Percentiles rank a stretch among this genome's conserved stretches.
phyloP scores from a whole-genome alignment of 2,797 vertebrate genomes.

The Geotria australis region DNA sequence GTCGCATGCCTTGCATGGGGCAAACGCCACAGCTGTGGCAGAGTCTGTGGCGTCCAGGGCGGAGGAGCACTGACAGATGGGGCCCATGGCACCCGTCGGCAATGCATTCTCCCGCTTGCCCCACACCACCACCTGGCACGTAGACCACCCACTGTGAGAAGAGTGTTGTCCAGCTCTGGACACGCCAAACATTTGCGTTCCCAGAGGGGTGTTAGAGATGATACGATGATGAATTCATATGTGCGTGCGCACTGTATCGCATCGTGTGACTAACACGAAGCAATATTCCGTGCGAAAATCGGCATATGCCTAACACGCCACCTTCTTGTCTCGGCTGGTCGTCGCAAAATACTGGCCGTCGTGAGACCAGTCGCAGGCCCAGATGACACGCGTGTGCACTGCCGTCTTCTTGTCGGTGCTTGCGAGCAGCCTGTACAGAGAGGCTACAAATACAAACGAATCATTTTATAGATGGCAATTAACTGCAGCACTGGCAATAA shows the following conservation, averaged over 20 bases:
- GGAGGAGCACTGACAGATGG: slow-evolving; percentile 32
- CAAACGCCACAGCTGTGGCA: slow-evolving; percentile 46
- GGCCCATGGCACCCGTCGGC: neutral
- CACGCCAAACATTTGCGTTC: too few relatives aligned
- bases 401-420: slow-evolving; percentile 42
- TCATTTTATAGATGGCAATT: too few relatives aligned
- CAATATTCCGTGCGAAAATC: too few relatives aligned
- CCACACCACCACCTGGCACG: slow-evolving; percentile 48
- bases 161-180: too few relatives aligned
- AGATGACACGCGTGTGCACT: slow-evolving; percentile 67
- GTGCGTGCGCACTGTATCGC: too few relatives aligned
- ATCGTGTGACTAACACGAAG: too few relatives aligned
- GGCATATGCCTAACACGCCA: slow-evolving; percentile 7
- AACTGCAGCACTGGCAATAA: too few relatives aligned
- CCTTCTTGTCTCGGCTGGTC: slow-evolving; percentile 82
- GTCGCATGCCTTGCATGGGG: slow-evolving; percentile 5
- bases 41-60: slow-evolving; percentile 47
- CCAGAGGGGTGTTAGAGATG: too few relatives aligned
- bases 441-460: slow-evolving; percentile 12
- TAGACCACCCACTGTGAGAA: slow-evolving; percentile 1
- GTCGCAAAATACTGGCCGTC: slow-evolving; percentile 70
- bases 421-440: slow-evolving; percentile 29
- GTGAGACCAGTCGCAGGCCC: slow-evolving; percentile 84
- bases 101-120: slow-evolving; percentile 14
- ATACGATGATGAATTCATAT: too few relatives aligned